Percentiles rank a stretch among this genome's conserved stretches.
phyloP scores from a whole-genome alignment of 2,113 vertebrate genomes.

The Crypturellus undulatus region DNA sequence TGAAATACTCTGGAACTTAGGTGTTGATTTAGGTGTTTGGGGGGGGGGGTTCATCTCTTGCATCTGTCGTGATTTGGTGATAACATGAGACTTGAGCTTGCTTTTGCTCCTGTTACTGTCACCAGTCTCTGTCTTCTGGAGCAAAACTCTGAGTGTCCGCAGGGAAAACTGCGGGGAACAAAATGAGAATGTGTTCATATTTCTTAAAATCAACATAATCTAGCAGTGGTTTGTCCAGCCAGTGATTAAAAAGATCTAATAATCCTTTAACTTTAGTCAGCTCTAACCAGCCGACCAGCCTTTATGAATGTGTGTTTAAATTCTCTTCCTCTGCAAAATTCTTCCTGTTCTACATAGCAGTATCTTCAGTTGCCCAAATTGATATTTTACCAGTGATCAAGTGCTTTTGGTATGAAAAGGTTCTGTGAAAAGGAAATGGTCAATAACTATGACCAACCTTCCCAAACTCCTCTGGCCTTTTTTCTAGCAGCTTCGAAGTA shows the following conservation, averaged over 20 bases:
- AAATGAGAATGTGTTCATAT: background rate
- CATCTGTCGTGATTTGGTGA: background rate
- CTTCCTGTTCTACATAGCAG: background rate
- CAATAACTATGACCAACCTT: constrained; percentile 65
- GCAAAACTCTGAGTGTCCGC: background rate
- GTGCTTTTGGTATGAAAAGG: constrained; percentile 60
- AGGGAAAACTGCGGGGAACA: background rate
- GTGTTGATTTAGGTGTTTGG: background rate
- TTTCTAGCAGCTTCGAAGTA: constrained; percentile 16
- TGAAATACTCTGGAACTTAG: background rate
- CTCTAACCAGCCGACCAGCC: background rate
- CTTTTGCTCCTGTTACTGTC: background rate
- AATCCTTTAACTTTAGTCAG: background rate
- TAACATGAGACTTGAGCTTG: background rate
- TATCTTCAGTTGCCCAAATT: constrained; percentile 45
- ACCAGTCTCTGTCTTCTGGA: background rate
- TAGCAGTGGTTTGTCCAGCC: background rate
- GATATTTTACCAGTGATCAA: constrained; percentile 51
- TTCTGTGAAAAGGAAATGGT: constrained; percentile 41
- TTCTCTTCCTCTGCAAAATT: background rate
- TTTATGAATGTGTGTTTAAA: constrained; percentile 20
- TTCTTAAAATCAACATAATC: background rate
- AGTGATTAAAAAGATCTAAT: background rate
- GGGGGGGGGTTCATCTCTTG: background rate
- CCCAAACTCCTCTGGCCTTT: background rate